Evolutionary conservation across 23 tunicate genomes (phyloP).

Genomic region (Corella eumyota): DNA sequence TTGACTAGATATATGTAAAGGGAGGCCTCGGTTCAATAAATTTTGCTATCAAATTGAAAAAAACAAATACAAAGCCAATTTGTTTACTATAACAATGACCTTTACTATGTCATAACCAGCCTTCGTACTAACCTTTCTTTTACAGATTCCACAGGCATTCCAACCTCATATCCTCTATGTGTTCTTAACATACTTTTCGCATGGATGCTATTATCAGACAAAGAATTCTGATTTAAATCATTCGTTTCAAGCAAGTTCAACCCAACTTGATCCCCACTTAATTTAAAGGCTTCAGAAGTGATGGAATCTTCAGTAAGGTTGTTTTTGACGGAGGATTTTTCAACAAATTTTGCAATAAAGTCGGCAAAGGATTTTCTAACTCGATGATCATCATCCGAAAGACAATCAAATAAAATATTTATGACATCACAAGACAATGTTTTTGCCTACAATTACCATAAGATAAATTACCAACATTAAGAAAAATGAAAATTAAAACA

Average conservation of each 20-base stretch:
- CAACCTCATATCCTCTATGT: slow-evolving; percentile 41
- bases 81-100: no score
- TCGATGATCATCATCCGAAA: slow-evolving; percentile 39
- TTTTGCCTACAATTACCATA: no score
- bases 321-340: slow-evolving; percentile 1
- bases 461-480: no score
- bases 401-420: slow-evolving; percentile 8
- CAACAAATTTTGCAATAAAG: slow-evolving; percentile 13
- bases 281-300: slow-evolving; percentile 16
- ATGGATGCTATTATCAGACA: slow-evolving; percentile 1
- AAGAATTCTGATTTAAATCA: slow-evolving; percentile 1
- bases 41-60: no score
- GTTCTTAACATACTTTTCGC: slow-evolving; percentile 54
- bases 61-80: no score
- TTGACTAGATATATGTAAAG: no score
- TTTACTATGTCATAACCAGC: no score
- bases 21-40: no score
- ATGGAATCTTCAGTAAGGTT: slow-evolving; percentile 4
- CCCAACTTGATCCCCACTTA: slow-evolving; percentile 25
- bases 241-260: not conserved
- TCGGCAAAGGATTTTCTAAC: slow-evolving; percentile 43
- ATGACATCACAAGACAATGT: no score
- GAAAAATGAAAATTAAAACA: no score
- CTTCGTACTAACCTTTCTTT: slow-evolving; percentile 23
- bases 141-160: not conserved